Conservation (phyloP, 2,113 vertebrate species). For the Chitala chitala region DNA sequence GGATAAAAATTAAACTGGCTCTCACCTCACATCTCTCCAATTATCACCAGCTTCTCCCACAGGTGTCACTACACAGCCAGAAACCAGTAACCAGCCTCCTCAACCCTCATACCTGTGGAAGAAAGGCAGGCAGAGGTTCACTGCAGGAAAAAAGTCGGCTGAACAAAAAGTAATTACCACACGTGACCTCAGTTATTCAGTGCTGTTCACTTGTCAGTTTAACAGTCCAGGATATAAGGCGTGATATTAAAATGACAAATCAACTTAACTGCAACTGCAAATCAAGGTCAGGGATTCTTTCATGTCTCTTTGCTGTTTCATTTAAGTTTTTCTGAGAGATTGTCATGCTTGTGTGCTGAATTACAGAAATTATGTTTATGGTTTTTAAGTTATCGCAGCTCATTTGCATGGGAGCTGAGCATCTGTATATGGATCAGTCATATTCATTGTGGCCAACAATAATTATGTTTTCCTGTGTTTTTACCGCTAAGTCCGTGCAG, state of each 20-base stretch:
- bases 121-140: not conserved
- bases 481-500: no score
- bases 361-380: not conserved
- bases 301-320: not conserved
- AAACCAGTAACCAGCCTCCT: not conserved
- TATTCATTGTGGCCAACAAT: not conserved
- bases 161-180: not conserved
- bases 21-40: conserved; percentile 23
- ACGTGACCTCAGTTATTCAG: not conserved
- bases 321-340: not conserved
- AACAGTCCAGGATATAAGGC: not conserved
- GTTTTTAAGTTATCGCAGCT: not conserved
- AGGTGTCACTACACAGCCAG: not conserved
- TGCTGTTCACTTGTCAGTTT: not conserved
- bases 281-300: not conserved
- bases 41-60: conserved; percentile 6
- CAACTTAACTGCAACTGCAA: not conserved
- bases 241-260: not conserved
- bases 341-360: not conserved
- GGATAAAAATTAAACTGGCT: conserved; percentile 27
- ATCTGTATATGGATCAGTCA: not conserved
- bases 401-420: not conserved
- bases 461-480: not conserved
- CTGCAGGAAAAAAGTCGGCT: not conserved
- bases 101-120: no score